These are phyloP conservation scores for Egretta garzetta DNA, from an alignment of 2,113 vertebrate genomes.

Conservation along the genomic window DNA sequence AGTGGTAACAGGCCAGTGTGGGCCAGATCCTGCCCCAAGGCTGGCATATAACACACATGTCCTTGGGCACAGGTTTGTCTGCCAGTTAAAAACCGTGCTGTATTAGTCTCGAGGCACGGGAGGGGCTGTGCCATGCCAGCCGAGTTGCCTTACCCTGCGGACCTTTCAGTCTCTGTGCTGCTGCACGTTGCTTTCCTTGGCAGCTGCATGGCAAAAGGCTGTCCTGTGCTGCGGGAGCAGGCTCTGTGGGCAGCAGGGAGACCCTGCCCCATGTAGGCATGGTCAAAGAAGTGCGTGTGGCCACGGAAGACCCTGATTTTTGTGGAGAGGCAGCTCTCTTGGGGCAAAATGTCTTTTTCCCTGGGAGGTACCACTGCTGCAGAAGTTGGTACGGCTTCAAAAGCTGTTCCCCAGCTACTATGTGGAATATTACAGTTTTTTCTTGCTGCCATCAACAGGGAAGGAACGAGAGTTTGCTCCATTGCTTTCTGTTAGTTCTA, in stretches of 20 bases:
- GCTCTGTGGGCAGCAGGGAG: neutral
- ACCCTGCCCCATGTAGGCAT: neutral
- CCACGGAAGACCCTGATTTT: neutral
- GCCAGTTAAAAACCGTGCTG: neutral
- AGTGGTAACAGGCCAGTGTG: neutral
- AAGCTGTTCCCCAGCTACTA: neutral
- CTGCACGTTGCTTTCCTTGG: neutral
- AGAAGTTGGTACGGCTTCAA: neutral
- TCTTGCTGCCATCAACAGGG: neutral
- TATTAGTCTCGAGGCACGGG: neutral
- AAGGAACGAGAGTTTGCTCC: neutral
- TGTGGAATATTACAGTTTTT: neutral
- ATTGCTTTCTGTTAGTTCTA: neutral
- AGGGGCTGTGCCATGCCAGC: neutral
- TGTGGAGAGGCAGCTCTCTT: neutral
- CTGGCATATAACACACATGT: neutral
- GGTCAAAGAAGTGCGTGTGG: neutral
- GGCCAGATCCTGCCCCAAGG: neutral
- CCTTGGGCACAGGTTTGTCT: neutral
- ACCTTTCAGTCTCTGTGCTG: neutral
- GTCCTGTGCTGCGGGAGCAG: accelerated
- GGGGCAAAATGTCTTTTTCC: neutral
- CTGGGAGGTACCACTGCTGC: neutral
- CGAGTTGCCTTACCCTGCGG: neutral
- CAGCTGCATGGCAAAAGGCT: neutral